Base-by-base conservation (phyloP, 2,888 invertebrate genomes). In the Adelphocoris suturalis region DNA sequence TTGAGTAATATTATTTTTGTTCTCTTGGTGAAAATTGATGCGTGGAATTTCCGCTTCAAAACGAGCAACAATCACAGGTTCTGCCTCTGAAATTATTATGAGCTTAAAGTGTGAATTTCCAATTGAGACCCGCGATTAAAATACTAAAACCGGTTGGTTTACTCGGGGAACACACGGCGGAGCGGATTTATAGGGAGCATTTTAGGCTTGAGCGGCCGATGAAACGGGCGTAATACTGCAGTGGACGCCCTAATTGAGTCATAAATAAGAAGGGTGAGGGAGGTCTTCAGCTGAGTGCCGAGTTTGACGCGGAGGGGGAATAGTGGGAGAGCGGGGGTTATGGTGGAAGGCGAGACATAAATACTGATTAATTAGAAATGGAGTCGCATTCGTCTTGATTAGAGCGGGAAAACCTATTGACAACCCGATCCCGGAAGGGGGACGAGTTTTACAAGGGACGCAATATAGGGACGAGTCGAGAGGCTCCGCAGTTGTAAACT, bases 311-410 rank as follows among this genome's bases (percentile, higher is more conserved):
- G 12, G 82, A 61, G n/a, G 14, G n/a, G 46, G 86, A 68, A 28
- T 57, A 37, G 84, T 5, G 55, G 28, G 85, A 4, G 46, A 13
- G 37, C 28, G 80, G 80, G 57, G 88, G 88, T 78, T 88, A 88
- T 78, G 78, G 88, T 11, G 55, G 48, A 86, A 68, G 84, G 46
- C 89, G 48, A 47, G 82, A 89, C 89, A 89, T 89, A 89, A 89
- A 89, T 89, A 89, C 89, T 89, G 75, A 75, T 89, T 89, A 82
- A 89, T 89, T 84, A 89, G 28, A 27, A 52, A 55, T 61, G 68
- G 84, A 61, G 89, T 47, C 84, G 68, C 89, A 75, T 89, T 89
- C 84, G 84, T 89, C 89, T 89, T 89, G 89, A 84, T 89, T 89
- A 89, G 57, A 52, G 4, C 48, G 9, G 46, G 55, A 88, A 88